phyloP scores from a whole-genome alignment of 2,113 vertebrate genomes.

The Apeltes quadracus region DNA sequence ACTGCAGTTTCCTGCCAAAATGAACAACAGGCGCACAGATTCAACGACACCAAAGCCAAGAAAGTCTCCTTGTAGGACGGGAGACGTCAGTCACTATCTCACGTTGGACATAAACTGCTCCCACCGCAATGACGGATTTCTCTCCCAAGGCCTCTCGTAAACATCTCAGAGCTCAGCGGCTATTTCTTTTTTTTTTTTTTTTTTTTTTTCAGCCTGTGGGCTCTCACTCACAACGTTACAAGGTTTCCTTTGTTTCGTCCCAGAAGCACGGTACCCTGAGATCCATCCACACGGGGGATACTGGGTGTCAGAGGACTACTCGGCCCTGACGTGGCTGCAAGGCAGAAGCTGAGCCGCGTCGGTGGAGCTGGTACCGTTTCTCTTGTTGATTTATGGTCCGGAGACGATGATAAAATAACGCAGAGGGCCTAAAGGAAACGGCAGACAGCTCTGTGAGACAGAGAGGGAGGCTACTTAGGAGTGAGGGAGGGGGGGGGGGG shows the following conservation, averaged over 20 bases:
- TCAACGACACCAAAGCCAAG: constrained; percentile 21
- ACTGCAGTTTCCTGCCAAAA: neutral
- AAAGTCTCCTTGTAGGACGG: constrained; percentile 41
- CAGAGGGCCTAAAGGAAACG: constrained; percentile 60
- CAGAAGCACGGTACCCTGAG: constrained; percentile 50
- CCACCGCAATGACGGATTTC: constrained; percentile 70
- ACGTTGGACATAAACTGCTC: constrained; percentile 64
- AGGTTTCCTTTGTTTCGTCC: constrained; percentile 74
- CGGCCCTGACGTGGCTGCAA: constrained; percentile 64
- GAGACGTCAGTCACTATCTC: constrained; percentile 64
- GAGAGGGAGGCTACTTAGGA: constrained; percentile 9
- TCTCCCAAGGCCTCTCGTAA: constrained; percentile 69
- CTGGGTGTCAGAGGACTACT: constrained; percentile 67
- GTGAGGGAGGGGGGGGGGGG: neutral
- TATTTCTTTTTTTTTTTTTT: neutral
- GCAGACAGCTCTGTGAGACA: constrained; percentile 58
- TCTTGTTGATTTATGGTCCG: constrained; percentile 75
- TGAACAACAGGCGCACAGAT: constrained; percentile 29
- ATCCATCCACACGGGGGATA: constrained; percentile 60
- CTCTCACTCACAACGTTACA: constrained; percentile 66
- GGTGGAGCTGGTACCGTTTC: constrained; percentile 49
- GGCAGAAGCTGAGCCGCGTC: constrained; percentile 59
- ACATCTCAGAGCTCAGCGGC: constrained; percentile 59
- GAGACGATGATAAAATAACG: constrained; percentile 64
- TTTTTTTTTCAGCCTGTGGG: constrained; percentile 60